Conservation (phyloP, 2,113 vertebrate genomes). For the Pseudorectes ferrugineus region DNA sequence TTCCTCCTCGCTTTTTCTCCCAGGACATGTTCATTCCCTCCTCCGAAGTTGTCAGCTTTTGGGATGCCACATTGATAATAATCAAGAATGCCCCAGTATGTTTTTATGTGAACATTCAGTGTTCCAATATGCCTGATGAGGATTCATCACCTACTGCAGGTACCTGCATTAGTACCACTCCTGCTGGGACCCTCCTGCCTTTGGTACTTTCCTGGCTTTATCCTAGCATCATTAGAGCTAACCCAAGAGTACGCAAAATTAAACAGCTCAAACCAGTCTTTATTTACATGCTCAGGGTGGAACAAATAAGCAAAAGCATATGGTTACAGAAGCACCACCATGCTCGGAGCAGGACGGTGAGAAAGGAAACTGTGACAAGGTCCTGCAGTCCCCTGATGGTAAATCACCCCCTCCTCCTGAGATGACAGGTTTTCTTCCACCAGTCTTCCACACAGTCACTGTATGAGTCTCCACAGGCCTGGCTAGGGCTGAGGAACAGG, state of each 20-base stretch:
- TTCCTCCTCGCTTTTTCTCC: fast-evolving
- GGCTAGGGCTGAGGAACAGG: background rate
- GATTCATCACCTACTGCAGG: background rate
- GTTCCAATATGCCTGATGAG: background rate
- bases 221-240: background rate
- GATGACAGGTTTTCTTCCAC: background rate
- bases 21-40: background rate
- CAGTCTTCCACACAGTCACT: background rate
- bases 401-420: background rate
- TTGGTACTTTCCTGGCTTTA: background rate
- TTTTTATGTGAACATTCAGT: background rate
- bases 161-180: background rate
- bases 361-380: background rate
- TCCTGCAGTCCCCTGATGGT: fast-evolving
- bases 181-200: background rate
- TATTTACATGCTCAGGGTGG: background rate
- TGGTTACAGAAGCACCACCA: background rate
- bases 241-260: background rate
- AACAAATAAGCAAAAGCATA: background rate
- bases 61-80: background rate
- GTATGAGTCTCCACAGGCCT: background rate
- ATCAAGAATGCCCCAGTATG: background rate
- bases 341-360: background rate
- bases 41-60: background rate
- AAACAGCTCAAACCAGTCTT: background rate